Base-by-base conservation (phyloP, 2,113 vertebrate species). In the Bufo gargarizans region DNA sequence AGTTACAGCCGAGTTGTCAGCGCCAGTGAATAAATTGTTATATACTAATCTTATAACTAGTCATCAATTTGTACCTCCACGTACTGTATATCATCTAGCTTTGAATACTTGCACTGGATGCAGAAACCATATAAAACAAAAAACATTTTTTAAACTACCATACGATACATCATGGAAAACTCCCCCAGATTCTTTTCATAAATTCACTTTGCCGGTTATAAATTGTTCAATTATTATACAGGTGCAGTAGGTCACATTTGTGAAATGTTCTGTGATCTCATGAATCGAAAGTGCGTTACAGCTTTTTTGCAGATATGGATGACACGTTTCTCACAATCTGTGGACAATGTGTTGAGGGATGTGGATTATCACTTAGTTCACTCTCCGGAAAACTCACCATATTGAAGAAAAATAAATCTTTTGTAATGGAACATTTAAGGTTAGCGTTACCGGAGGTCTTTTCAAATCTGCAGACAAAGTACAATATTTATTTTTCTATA, bases 271-370 rank as follows among this genome's bases (percentile, higher is more conserved):
- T 10, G 17, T 10, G 47, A 65, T 59, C 20, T 55, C 17, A 84
- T n/a, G 50, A 55, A 71, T 55, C 19, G 33, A 33, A 71, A 13
- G 9, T 33, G 63, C 11, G n/a, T 71, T 67, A n/a, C 6, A 3
- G 6, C 3, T 71, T 84, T 45, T 33, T 20, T 71, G 63, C 71
- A 11, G 55, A 3, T 69, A 17, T 17, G 55, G 22, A 55, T 69
- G 82, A 71, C 45, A 63, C 20, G 45, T 84, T 69, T 55, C 22
- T 17, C 49, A 53, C 63, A 55, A 55, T 84, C 82, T 50, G 82
- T 69, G 63, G 33, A 69, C 82, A 71, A 84, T 69, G 61, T 65
- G 59, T 20, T 65, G 61, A 82, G 43, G 12, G 50, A 17, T 67
- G 63, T 53, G 47, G 20, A 69, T 22, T 22, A 49, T 0, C 11